phyloP scores from a whole-genome alignment of 2,888 invertebrate genomes.

The Baronia brevicornis region DNA sequence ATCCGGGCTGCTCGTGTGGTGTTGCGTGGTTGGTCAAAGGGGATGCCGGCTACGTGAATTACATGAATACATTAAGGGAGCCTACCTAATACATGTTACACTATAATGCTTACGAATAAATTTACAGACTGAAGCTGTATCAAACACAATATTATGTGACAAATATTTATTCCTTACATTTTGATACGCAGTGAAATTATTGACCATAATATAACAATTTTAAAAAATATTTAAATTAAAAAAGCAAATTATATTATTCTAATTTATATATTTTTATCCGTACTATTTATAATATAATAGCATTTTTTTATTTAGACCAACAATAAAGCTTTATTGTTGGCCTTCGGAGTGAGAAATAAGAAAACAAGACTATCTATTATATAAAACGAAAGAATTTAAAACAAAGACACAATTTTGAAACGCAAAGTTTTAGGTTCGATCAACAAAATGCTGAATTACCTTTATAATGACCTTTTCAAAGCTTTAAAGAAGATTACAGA shows the following conservation, averaged over 20 bases:
- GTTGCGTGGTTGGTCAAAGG: conserved; percentile 75
- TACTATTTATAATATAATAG: no score
- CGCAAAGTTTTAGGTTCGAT: conserved; percentile 1
- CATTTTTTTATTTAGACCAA: no score
- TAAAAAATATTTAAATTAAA: no score
- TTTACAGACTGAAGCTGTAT: conserved; percentile 68
- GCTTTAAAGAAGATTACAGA: conserved; percentile 57
- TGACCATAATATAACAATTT: no score
- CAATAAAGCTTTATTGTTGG: no score
- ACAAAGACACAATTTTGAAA: conserved; percentile 9
- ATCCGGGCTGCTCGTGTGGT: conserved; percentile 65
- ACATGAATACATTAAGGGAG: conserved; percentile 75
- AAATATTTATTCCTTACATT: conserved; percentile 36
- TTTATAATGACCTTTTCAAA: conserved; percentile 55
- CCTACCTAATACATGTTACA: conserved; percentile 59
- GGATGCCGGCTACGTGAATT: conserved; percentile 74
- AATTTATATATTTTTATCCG: no score
- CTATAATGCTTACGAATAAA: conserved; percentile 73
- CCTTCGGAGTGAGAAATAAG: no score
- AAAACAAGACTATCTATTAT: no score
- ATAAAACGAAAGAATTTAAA: no score
- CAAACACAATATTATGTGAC: conserved; percentile 51
- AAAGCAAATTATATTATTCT: no score
- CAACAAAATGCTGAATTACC: conserved; percentile 12
- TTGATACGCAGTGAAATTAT: neutral